These are phyloP conservation scores for Coelinius sp. DNA, from an alignment of 2,888 invertebrate species.

Conservation along the genomic window DNA sequence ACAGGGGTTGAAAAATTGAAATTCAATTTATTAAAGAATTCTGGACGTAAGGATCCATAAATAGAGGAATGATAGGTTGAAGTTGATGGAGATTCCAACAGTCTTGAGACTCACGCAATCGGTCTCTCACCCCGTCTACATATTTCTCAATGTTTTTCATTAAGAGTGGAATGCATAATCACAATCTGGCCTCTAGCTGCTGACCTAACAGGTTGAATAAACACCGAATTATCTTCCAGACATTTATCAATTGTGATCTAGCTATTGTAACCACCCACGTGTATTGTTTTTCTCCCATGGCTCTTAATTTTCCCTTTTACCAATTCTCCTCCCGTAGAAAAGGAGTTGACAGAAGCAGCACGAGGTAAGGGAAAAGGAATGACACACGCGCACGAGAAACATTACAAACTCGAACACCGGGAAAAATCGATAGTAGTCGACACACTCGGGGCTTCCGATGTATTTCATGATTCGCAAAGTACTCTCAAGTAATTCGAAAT, in stretches of 20 bases:
- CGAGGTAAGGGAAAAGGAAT: constrained; percentile 2
- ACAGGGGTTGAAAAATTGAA: too few species aligned
- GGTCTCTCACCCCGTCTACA: background rate
- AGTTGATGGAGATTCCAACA: constrained; percentile 4
- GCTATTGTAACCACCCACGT: background rate
- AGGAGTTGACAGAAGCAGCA: constrained; percentile 1
- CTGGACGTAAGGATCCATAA: too few species aligned
- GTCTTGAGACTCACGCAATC: background rate
- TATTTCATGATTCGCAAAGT: constrained; percentile 10
- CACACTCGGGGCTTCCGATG: constrained; percentile 47
- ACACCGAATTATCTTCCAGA: too few species aligned
- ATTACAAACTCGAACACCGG: constrained; percentile 44
- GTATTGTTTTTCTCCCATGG: background rate
- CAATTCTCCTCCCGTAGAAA: background rate
- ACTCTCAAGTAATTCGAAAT: background rate
- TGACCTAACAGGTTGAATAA: background rate
- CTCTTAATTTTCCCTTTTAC: background rate
- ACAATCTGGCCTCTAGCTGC: background rate
- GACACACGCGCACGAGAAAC: constrained; percentile 20
- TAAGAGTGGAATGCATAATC: background rate
- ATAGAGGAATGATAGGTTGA: background rate
- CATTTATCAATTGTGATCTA: too few species aligned
- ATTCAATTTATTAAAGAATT: too few species aligned
- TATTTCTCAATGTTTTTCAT: background rate
- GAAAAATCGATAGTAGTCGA: constrained; percentile 48